Evolutionary conservation across 2,888 invertebrate genomes (phyloP).

Genomic region (Amphiduros pacificus): DNA sequence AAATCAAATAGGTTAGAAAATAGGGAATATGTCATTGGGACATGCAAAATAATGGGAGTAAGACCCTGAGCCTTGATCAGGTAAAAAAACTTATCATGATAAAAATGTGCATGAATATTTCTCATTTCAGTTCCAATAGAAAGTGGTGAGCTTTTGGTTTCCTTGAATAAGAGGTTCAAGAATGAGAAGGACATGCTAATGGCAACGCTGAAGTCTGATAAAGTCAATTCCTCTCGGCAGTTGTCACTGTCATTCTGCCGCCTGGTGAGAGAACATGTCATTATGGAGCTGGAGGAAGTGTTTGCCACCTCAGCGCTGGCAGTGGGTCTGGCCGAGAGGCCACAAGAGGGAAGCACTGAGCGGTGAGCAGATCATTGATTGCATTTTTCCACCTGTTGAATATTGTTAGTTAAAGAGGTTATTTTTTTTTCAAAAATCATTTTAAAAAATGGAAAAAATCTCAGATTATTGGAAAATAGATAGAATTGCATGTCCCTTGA

Average conservation of each 20-base stretch:
- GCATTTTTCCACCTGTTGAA: too few relatives aligned
- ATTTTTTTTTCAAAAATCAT: too few relatives aligned
- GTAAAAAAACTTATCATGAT: too few relatives aligned
- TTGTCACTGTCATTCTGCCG: slow-evolving; percentile 29
- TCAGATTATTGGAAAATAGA: too few relatives aligned
- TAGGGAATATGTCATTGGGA: too few relatives aligned
- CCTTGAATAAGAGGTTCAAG: slow-evolving; percentile 31
- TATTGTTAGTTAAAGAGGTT: too few relatives aligned
- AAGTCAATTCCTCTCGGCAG: neutral
- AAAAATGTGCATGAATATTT: neutral
- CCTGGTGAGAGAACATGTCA: slow-evolving; percentile 35
- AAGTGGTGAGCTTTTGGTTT: slow-evolving; percentile 21
- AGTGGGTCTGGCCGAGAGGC: slow-evolving; percentile 45
- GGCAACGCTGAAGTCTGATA: neutral
- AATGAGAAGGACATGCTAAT: slow-evolving; percentile 36
- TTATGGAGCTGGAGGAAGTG: slow-evolving; percentile 34
- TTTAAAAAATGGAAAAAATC: too few relatives aligned
- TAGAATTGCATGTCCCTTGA: too few relatives aligned
- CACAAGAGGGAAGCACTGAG: slow-evolving; percentile 7
- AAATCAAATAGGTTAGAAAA: too few relatives aligned
- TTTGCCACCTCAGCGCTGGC: slow-evolving; percentile 37
- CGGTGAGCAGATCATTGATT: neutral
- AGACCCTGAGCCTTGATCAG: too few relatives aligned
- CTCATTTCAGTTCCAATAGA: neutral
- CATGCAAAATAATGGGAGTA: too few relatives aligned